phyloP scores from a whole-genome alignment of 2,888 invertebrate species.

The Dione juno region DNA sequence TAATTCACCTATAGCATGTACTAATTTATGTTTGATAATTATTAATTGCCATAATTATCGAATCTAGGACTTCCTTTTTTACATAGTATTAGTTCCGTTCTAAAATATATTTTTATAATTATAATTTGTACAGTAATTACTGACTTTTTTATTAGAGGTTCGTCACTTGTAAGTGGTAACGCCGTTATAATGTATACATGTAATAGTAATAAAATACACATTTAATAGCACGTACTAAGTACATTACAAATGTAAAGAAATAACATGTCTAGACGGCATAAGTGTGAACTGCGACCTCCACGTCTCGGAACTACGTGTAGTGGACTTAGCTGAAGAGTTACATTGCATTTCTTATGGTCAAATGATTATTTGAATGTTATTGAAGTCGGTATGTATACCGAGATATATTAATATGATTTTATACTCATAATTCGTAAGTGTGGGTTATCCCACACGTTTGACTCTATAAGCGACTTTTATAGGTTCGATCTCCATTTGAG shows the following conservation, averaged over 20 bases:
- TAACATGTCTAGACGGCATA: constrained; percentile 40
- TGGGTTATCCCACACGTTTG: too few relatives aligned
- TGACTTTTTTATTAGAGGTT: constrained; percentile 1
- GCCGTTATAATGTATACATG: constrained; percentile 33
- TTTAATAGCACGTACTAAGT: constrained; percentile 12
- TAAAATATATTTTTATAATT: constrained; percentile 6
- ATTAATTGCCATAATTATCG: constrained; percentile 41
- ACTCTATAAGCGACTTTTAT: too few relatives aligned
- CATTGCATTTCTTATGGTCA: constrained; percentile 24
- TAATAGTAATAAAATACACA: too few relatives aligned
- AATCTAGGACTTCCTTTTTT: constrained; percentile 38
- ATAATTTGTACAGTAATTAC: constrained; percentile 20
- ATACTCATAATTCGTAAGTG: neutral
- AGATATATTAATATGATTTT: neutral
- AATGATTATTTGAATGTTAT: constrained; percentile 18
- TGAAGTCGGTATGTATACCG: neutral
- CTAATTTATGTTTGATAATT: constrained; percentile 31
- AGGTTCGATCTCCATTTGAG: too few relatives aligned
- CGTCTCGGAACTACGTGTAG: constrained; percentile 31
- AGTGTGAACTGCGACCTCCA: constrained; percentile 43
- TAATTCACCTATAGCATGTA: constrained; percentile 27
- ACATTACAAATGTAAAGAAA: constrained; percentile 16
- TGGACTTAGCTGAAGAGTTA: constrained; percentile 28
- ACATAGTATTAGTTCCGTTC: constrained; percentile 14
- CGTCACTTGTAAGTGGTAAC: constrained; percentile 9